phyloP scores from a whole-genome alignment of 2,797 vertebrate genomes.

The Eospalax fontanierii region DNA sequence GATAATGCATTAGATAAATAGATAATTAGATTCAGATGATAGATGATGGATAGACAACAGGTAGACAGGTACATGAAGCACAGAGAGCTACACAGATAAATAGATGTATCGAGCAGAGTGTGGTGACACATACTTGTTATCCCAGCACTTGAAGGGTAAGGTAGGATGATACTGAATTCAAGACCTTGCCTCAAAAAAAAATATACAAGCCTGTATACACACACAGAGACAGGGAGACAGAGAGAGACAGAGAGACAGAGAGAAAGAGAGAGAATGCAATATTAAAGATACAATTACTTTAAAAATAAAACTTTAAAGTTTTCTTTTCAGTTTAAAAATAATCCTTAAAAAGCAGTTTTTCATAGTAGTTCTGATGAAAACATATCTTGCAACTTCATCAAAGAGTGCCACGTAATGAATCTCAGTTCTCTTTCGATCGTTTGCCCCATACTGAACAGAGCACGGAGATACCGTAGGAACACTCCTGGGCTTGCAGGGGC shows the following conservation, averaged over 20 bases:
- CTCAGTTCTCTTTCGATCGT: neutral
- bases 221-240: too few species aligned
- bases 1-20: neutral
- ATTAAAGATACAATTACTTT: neutral
- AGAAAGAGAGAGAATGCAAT: neutral
- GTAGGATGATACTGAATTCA: too few species aligned
- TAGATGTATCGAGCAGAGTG: too few species aligned
- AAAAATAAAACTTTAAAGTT: neutral
- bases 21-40: neutral
- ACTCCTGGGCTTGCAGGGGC: fast-evolving
- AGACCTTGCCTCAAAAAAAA: neutral
- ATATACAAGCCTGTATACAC: neutral
- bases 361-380: neutral
- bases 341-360: neutral
- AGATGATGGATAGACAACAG: neutral
- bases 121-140: neutral
- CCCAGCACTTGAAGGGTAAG: neutral
- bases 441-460: fast-evolving
- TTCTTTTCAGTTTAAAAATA: too few species aligned
- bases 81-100: too few species aligned
- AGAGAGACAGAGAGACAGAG: too few species aligned
- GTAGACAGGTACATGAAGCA: neutral
- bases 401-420: too few species aligned
- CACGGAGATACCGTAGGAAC: neutral
- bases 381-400: fast-evolving